A percentile compares a stretch with the other conserved stretches of the same genome.
Conservation (phyloP, 2,888 invertebrate species). For the Notocelia uddmanniana region DNA sequence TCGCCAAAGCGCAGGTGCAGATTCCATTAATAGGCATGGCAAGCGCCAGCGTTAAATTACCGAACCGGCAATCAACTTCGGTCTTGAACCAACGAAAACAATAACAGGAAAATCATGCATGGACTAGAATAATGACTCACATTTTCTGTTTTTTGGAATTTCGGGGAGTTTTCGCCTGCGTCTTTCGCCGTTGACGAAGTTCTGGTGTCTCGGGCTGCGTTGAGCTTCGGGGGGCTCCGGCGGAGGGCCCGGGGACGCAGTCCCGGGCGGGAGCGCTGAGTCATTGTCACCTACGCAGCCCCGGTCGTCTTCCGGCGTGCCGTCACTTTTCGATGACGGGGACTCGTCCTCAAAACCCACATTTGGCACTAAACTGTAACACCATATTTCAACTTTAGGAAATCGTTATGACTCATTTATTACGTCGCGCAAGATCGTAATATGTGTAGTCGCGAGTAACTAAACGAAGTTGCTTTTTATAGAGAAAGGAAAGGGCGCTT, state of each 20-base stretch:
- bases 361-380: slow-evolving; percentile 92
- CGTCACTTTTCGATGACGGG: slow-evolving; percentile 91
- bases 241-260: slow-evolving; percentile 65
- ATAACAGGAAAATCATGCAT: slow-evolving; percentile 34
- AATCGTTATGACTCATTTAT: slow-evolving; percentile 17
- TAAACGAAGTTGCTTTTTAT: neutral
- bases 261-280: slow-evolving; percentile 58
- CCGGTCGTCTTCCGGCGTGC: slow-evolving; percentile 87
- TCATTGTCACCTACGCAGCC: slow-evolving; percentile 86
- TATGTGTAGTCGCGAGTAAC: neutral
- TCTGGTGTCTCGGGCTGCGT: slow-evolving; percentile 73
- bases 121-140: slow-evolving; percentile 82
- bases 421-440: slow-evolving; percentile 18
- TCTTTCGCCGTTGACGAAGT: slow-evolving; percentile 85
- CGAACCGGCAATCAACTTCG: slow-evolving; percentile 48
- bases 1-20: slow-evolving; percentile 61
- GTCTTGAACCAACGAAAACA: slow-evolving; percentile 43
- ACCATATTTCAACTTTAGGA: slow-evolving; percentile 39
- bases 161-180: slow-evolving; percentile 94
- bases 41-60: slow-evolving; percentile 47
- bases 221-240: slow-evolving; percentile 65
- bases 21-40: slow-evolving; percentile 48
- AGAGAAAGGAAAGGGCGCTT: slow-evolving; percentile 80
- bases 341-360: slow-evolving; percentile 93
- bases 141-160: slow-evolving; percentile 95